Percentiles rank a stretch among this genome's conserved stretches.
phyloP scores from a whole-genome alignment of 2,888 invertebrate species.

The Hemistola chrysoprasaria region DNA sequence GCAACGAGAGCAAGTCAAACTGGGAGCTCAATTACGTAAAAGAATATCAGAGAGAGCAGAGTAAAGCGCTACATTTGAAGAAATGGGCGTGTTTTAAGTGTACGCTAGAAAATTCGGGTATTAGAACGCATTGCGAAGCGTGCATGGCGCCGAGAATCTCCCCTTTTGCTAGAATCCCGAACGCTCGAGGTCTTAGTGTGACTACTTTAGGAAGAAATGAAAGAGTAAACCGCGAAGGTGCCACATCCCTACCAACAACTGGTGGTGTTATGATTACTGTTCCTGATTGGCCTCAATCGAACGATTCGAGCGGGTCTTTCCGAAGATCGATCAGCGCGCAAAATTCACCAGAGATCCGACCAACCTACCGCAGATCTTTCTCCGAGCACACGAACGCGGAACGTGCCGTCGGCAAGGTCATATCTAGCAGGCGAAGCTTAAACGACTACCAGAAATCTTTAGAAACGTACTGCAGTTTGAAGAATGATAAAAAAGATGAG shows the following conservation, averaged over 20 bases:
- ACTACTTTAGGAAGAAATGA: constrained; percentile 73
- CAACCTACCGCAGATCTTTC: constrained; percentile 71
- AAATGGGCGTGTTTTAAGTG: constrained; percentile 89
- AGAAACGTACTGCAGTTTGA: constrained; percentile 61
- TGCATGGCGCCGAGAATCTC: constrained; percentile 86
- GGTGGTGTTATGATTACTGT: constrained; percentile 84
- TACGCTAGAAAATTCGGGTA: constrained; percentile 87
- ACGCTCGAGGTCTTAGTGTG: constrained; percentile 68
- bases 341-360: constrained; percentile 72
- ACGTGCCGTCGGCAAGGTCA: constrained; percentile 67
- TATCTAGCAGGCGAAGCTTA: constrained; percentile 71
- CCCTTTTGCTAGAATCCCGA: constrained; percentile 61
- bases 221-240: constrained; percentile 62
- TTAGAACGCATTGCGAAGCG: constrained; percentile 86
- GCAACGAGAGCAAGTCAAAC: constrained; percentile 71
- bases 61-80: constrained; percentile 65
- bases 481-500: constrained; percentile 43
- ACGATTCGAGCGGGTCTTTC: constrained; percentile 55
- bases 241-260: constrained; percentile 69
- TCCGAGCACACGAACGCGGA: constrained; percentile 71
- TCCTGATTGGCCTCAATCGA: constrained; percentile 82
- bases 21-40: constrained; percentile 76
- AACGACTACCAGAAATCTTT: constrained; percentile 72
- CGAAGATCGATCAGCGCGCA: constrained; percentile 69
- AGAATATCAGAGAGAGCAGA: constrained; percentile 72